Evolutionary conservation across 92 coral and sea anemone species (phyloP), one percentile per base, ranked within the genome.

Genomic region (Zoanthus solanderi): DNA sequence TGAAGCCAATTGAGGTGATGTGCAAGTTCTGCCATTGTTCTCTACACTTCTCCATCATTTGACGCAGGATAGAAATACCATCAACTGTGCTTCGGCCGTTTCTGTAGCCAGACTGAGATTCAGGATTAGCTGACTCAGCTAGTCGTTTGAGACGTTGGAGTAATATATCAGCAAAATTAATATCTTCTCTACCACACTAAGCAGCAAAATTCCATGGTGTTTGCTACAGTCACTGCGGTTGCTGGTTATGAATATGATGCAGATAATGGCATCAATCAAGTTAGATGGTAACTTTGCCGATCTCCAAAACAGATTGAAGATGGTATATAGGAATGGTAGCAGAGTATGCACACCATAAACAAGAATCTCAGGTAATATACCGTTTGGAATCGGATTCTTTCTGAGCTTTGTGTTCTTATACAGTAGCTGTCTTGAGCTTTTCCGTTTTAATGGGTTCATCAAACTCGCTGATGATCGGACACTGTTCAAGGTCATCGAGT

Each of bases 71-170:
- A 23, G 23, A 23, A 23, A 23, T 23, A 23, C 23, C 23, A 23
- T 23, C 23, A 23, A 23, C 23, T 23, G 67, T 78, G 28, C 83
- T 78, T 78, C 60, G 7, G 63, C 68, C 34, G 83, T 28, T 78
- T 78, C 57, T 78, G 63, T 78, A 78, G 34, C 83, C 83, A 37
- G 83, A 78, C 63, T 78, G 83, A 50, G 60, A 78, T 50, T 78
- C 63, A 14, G 73, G 73, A 30, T 68, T 18, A 68, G 9, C 44
- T 68, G 42, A 30, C 73, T 68, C 73, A 1, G 73, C 73, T 68
- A 68, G 73, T 37, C 67, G 32, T 60, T 58, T 45, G 54, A 83
- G 23, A 23, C 23, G 23, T 23, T 23, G 23, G 23, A 23, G 23
- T 23, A 23, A 23, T 23, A 23, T 23, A 23, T 23, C 23, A 23